Conservation (phyloP, 2,797 vertebrate species). For the Cryptoprocta ferox region DNA sequence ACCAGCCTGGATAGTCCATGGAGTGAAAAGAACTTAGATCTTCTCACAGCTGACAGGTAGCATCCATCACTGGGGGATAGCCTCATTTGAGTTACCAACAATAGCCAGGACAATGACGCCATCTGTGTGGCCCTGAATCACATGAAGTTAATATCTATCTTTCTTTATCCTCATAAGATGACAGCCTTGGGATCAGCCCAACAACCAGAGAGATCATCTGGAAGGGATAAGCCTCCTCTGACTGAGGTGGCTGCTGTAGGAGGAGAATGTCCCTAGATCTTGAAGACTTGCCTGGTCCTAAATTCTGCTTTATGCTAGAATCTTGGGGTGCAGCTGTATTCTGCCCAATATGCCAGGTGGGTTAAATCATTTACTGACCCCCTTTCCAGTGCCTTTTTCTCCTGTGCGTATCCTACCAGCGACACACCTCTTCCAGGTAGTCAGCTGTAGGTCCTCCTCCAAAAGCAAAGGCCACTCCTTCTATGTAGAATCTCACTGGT, state of each 20-base stretch:
- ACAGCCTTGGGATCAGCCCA: not conserved
- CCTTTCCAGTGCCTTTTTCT: not conserved
- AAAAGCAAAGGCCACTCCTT: not conserved
- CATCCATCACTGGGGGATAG: not conserved
- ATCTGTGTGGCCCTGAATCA: not conserved
- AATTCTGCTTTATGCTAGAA: not conserved
- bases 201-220: not conserved
- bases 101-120: no score
- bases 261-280: not conserved
- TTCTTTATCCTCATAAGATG: not conserved
- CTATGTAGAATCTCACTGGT: not conserved
- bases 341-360: not conserved
- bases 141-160: accelerated
- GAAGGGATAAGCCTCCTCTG: not conserved
- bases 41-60: not conserved
- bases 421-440: no score
- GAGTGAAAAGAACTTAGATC: not conserved
- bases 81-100: not conserved
- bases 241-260: not conserved
- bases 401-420: accelerated
- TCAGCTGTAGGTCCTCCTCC: not conserved
- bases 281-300: not conserved
- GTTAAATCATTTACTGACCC: not conserved
- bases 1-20: not conserved
- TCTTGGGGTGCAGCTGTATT: not conserved